Conservation (phyloP, 2,888 invertebrate species). For the Drosophila dives region DNA sequence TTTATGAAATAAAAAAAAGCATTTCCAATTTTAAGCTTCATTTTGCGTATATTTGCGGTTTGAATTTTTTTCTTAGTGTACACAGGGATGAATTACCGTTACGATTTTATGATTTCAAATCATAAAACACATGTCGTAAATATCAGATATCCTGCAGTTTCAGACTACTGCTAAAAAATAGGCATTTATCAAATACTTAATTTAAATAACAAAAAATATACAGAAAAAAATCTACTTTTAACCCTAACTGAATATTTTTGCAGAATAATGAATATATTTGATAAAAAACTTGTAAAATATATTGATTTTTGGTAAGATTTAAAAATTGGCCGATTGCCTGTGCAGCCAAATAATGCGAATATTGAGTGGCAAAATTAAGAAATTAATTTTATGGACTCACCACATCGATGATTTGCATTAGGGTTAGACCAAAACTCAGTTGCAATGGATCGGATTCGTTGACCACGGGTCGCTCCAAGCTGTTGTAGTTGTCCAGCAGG, state of each 20-base stretch:
- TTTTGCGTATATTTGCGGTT: background rate
- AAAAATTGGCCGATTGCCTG: background rate
- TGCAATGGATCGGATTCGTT: conserved; percentile 98
- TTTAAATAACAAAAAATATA: background rate
- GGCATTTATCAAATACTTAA: background rate
- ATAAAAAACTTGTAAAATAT: background rate
- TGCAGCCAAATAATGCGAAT: background rate
- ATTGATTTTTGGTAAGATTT: background rate
- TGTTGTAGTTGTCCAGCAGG: conserved; percentile 96
- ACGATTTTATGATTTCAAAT: background rate
- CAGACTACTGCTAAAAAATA: background rate
- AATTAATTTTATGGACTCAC: conserved; percentile 88
- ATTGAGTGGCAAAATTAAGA: too few species aligned
- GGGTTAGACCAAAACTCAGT: conserved; percentile 97
- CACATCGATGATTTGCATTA: conserved; percentile 99
- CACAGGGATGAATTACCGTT: background rate
- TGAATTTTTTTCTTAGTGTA: background rate
- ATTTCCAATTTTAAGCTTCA: background rate
- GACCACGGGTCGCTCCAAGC: conserved; percentile 96
- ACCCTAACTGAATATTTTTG: background rate
- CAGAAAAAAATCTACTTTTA: background rate
- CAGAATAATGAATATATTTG: background rate
- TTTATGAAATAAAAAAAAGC: background rate
- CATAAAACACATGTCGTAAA: background rate
- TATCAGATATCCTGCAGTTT: background rate